Base-by-base conservation (phyloP, 2,888 invertebrate species). In the Drosophila macrospina region DNA sequence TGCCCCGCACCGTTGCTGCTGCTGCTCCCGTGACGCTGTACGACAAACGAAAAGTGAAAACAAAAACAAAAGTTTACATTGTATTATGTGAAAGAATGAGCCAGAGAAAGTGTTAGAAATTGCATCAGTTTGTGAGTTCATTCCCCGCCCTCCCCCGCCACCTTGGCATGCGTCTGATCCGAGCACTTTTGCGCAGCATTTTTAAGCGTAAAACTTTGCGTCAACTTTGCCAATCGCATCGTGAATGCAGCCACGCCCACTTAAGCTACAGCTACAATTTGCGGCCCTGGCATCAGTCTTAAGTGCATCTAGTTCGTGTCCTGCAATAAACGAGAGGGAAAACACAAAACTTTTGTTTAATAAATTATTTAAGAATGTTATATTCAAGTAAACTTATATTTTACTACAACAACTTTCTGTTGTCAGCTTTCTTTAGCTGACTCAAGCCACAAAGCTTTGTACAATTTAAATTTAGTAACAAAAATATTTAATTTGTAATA, bases 211-310 rank as follows among this genome's bases (percentile, higher is more conserved):
- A 91, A 91, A 72, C 89, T 88, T 71, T 90, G 87, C 42, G 91
- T 80, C 42, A 91, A 74, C 76, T 90, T 91, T 32, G 91, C 88
- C 83, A 91, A 75, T 70, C 91, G 90, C 91, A 91, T 91, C 78
- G 64, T 91, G 73, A 55, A 41, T 59, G 52, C 62, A 28, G 74
- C 78, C 78, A 62, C 62, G 72, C 63, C 78, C 64, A 73, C 73
- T 70, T 66, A 74, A 69, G 63, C 66, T 56, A 63, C 52, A 60
- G 74, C 59, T 15, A 64, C 57, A 45, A 62, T 63, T 65, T 20
- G 28, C 44, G 37, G 45, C 59, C 13, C 44, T 6, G 41, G 15
- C 70, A 37, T 36, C 60, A 60, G 56, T 50, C 34, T 15, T 11
- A 8, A 13, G 24, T 26, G 30, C 39, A 10, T 52, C 52, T 30